Conservation (phyloP, 2,797 vertebrate genomes). For the Psittacula echo region DNA sequence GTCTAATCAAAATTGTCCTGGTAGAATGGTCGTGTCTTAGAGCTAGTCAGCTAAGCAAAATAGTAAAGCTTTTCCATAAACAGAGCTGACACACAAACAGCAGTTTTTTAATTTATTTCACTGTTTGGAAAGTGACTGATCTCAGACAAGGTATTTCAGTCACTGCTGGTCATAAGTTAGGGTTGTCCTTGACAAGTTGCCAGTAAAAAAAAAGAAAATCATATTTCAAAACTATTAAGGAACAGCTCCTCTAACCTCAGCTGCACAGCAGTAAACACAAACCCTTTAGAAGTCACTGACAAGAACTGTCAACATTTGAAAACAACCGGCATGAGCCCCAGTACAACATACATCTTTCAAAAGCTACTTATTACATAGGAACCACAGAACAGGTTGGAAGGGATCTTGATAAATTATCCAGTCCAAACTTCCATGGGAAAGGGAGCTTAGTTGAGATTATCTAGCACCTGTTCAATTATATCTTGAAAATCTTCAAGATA, state of each 20-base stretch:
- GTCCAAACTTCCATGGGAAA: not conserved
- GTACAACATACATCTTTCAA: not conserved
- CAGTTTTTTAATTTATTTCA: not conserved
- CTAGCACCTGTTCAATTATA: not conserved
- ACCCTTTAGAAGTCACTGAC: not conserved
- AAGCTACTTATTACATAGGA: not conserved
- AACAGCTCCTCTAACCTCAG: not conserved
- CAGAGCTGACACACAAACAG: not conserved
- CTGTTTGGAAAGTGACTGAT: not conserved
- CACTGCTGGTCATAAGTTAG: not conserved
- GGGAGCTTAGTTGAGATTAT: not conserved
- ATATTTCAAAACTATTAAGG: not conserved
- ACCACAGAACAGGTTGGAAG: not conserved
- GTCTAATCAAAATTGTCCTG: not conserved
- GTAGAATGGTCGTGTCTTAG: not conserved
- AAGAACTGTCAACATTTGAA: not conserved
- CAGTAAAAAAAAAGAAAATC: not conserved
- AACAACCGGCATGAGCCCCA: fast-evolving
- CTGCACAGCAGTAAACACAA: not conserved
- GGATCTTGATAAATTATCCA: not conserved
- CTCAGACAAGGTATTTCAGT: not conserved
- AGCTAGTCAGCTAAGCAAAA: not conserved
- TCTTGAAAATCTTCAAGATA: not conserved
- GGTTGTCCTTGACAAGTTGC: not conserved
- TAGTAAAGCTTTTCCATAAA: not conserved